A percentile compares a stretch with the other conserved stretches of the same genome.
These are phyloP conservation scores for Galeopsomyia nigrocyanea DNA, from an alignment of 2,888 invertebrate species.

Conservation along the genomic window DNA sequence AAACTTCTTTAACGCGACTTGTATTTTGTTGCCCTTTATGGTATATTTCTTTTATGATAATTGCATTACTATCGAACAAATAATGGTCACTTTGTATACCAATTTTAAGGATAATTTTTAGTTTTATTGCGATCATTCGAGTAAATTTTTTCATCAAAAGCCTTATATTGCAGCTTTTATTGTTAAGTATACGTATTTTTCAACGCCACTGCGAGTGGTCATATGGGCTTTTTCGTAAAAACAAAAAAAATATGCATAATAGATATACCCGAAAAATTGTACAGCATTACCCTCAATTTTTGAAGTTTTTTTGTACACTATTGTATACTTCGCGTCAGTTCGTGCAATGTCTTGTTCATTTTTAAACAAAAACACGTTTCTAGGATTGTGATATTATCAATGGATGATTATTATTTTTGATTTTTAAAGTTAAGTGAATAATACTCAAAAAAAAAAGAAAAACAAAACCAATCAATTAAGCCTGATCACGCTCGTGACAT, in stretches of 20 bases:
- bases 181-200: constrained; percentile 34
- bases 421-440: not conserved
- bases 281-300: constrained; percentile 24
- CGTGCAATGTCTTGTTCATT: constrained; percentile 35
- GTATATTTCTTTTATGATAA: not conserved
- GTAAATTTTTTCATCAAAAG: constrained; percentile 33
- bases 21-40: too few relatives aligned
- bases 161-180: not conserved
- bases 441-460: constrained; percentile 1
- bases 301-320: constrained; percentile 19
- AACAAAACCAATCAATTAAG: constrained; percentile 1
- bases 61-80: not conserved
- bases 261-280: constrained; percentile 25
- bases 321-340: constrained; percentile 31
- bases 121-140: not conserved
- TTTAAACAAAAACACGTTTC: not conserved
- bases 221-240: constrained; percentile 24
- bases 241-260: constrained; percentile 15
- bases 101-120: constrained; percentile 2
- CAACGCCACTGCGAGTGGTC: constrained; percentile 11
- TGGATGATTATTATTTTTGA: constrained; percentile 18
- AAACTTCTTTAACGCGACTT: not conserved
- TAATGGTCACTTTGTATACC: not conserved
- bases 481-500: constrained; percentile 1
- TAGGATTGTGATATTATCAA: constrained; percentile 35